A percentile compares a stretch with the other conserved stretches of the same genome.
Evolutionary conservation across 2,797 vertebrate genomes (phyloP).

Genomic region (Myotis vivesi): DNA sequence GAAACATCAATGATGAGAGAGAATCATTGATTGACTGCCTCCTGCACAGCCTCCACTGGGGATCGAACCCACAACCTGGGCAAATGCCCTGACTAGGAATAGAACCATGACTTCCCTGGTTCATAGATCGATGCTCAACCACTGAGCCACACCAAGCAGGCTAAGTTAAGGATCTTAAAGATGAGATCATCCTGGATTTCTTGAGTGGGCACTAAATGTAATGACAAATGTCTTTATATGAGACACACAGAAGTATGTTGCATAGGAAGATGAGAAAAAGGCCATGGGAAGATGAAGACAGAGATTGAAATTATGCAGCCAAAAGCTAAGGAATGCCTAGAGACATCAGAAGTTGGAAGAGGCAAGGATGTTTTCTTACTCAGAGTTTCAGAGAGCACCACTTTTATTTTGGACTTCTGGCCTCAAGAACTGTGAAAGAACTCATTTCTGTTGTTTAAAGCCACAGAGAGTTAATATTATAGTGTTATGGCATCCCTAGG

Average conservation of each 20-base stretch:
- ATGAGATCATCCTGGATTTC: background rate
- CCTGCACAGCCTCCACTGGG: too few species aligned
- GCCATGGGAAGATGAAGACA: background rate
- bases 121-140: too few species aligned
- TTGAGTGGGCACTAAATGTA: background rate
- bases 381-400: background rate
- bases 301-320: background rate
- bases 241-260: background rate
- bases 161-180: conserved; percentile 5
- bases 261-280: background rate
- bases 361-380: background rate
- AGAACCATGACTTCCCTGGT: too few species aligned
- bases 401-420: background rate
- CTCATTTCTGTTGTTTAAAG: background rate
- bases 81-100: too few species aligned
- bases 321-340: background rate
- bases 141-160: too few species aligned
- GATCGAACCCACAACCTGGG: too few species aligned
- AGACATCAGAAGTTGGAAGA: background rate
- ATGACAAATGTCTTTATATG: background rate
- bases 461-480: background rate
- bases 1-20: too few species aligned
- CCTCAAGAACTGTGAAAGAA: background rate
- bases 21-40: too few species aligned
- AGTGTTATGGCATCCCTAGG: background rate